phyloP scores from a whole-genome alignment of 35 echinoderm and acorn worm species.

The Ophiothrix spiculata region DNA sequence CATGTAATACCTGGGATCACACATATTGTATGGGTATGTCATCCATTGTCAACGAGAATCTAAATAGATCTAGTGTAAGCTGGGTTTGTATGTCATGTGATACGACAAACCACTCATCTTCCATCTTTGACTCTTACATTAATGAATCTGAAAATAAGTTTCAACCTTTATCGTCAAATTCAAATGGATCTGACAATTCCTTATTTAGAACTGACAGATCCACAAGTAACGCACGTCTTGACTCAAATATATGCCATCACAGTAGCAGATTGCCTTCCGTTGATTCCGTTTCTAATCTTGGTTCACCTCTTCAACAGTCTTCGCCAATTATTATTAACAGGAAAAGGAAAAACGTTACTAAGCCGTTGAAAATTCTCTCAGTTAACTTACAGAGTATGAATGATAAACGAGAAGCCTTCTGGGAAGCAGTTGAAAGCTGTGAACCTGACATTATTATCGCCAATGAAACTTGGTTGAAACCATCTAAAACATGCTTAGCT shows the following conservation, averaged over 20 bases:
- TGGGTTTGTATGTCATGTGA: background rate
- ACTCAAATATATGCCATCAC: no score
- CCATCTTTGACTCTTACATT: background rate
- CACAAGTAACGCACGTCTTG: no score
- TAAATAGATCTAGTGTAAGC: background rate
- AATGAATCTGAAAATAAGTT: background rate
- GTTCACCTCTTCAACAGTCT: background rate
- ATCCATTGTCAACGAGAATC: background rate
- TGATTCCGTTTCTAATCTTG: background rate
- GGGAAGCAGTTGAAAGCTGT: slow-evolving; percentile 12
- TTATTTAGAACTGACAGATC: no score
- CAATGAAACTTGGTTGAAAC: slow-evolving; percentile 33
- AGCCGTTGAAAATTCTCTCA: slow-evolving; percentile 7
- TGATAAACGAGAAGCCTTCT: background rate
- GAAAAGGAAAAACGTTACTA: slow-evolving; percentile 13
- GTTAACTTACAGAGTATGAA: slow-evolving; percentile 36
- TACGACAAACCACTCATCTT: slow-evolving; percentile 14
- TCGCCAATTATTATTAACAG: slow-evolving; percentile 14
- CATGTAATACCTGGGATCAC: no score
- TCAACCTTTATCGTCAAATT: background rate
- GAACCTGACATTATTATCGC: slow-evolving; percentile 20
- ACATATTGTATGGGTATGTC: slow-evolving; percentile 36
- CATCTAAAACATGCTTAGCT: background rate
- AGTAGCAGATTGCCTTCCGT: background rate
- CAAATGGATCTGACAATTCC: background rate